A percentile compares a stretch with the other conserved stretches of the same genome.
Evolutionary conservation across 2,113 vertebrate genomes (phyloP).

Genomic region (Capreolus pygargus): DNA sequence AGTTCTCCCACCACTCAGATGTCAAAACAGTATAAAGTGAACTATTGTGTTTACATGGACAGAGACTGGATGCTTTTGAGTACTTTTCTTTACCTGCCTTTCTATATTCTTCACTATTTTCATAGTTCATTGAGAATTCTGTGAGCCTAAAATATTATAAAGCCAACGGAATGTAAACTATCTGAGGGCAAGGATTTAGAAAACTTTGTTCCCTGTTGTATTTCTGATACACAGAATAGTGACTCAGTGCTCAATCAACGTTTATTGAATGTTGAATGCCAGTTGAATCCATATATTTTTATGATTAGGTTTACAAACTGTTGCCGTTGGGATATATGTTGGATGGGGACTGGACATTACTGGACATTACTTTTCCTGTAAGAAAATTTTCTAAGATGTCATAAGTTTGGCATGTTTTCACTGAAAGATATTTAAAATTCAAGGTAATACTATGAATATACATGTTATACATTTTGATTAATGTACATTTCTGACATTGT

Average conservation of each 20-base stretch:
- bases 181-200: neutral
- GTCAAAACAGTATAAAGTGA: neutral
- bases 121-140: neutral
- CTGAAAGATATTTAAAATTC: neutral
- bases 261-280: neutral
- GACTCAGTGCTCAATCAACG: neutral
- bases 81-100: neutral
- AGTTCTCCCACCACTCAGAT: neutral
- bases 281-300: neutral
- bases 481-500: neutral
- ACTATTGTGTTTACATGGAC: neutral
- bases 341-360: neutral
- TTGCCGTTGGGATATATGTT: neutral
- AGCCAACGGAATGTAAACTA: neutral
- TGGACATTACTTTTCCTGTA: too few relatives aligned
- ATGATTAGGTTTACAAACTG: neutral
- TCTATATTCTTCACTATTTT: neutral
- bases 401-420: neutral
- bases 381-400: neutral
- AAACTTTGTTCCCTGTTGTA: neutral
- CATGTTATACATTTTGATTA: constrained; percentile 22
- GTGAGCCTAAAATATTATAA: neutral
- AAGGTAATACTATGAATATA: neutral
- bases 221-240: neutral
- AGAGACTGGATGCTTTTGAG: neutral